Base-by-base conservation (phyloP, 2,797 vertebrate species). In the Hyperoplus immaculatus region DNA sequence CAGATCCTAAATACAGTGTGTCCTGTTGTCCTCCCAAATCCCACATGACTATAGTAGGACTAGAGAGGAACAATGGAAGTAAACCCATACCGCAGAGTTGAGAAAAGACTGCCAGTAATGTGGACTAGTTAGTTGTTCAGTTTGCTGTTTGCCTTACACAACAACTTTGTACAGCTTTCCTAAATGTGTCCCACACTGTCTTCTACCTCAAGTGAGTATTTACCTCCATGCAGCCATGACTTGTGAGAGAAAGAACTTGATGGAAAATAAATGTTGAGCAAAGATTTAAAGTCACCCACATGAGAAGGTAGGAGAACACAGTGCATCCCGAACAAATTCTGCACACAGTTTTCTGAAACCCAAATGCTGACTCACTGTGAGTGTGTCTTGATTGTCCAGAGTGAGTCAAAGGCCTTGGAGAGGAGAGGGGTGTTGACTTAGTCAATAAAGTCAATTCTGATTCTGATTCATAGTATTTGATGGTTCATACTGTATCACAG, bases 341-440 rank as follows among this genome's bases (percentile, higher is more conserved):
- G 8, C 8, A 38, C 9, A 51, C 15, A 47, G 38, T 45, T 59
- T 65, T 45, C 6, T 46, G 13, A 60, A 36, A 43, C 18, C 4
- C n/a, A 39, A 4, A 55, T 51, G 63, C 64, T 79, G 45, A 50
- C 10, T 72, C 69, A 78, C 29, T 10, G n/a, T 63, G 57, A 68
- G 15, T 29, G 1, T n/a, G 42, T 8, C 11, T 62, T 42, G 60
- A 29, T 36, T 3, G 4, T 39, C 11, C 10, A 13, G 5, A 68
- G 11, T 50, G n/a, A 65, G 36, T 42, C 45, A 68, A 1, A 69
- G 18, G 36, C 38, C 46, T 59, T 51, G 4, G 1, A 13, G 15
- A 2, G 18, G 54, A 59, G 4, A 15, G 29, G 29, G 29, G 29
- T 2, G 29, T 29, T 29, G 12, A 11, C 16, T 45, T 61, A 15